Evolutionary conservation across 1,140 invertebrate species (phyloP).

Genomic region (Papilio dardanus): DNA sequence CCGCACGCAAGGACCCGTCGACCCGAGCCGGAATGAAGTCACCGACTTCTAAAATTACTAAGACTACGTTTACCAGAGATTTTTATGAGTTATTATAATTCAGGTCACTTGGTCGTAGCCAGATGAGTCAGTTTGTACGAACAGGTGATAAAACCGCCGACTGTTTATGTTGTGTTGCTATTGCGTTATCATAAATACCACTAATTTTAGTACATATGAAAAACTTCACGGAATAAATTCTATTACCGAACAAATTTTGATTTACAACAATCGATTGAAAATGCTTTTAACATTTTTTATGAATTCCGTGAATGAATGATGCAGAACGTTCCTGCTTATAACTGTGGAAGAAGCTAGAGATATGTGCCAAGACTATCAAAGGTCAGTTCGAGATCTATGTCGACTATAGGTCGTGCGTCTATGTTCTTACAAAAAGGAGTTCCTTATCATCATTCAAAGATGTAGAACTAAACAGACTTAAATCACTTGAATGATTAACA

Average conservation of each 20-base stretch:
- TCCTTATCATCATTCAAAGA: neutral
- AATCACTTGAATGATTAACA: neutral
- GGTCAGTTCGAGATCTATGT: too few species aligned
- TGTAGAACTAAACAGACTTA: neutral
- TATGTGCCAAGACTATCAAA: too few species aligned
- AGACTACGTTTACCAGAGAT: neutral
- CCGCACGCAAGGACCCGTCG: constrained; percentile 56
- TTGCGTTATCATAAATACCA: neutral
- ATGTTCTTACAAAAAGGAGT: too few species aligned
- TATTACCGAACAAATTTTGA: too few species aligned
- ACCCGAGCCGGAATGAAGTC: constrained; percentile 41
- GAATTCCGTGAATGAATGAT: too few species aligned
- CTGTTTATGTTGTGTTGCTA: neutral
- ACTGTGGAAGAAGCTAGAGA: too few species aligned
- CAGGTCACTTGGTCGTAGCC: constrained; percentile 20
- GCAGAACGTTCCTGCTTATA: too few species aligned
- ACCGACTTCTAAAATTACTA: constrained; percentile 45
- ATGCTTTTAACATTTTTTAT: too few species aligned
- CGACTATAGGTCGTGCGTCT: too few species aligned
- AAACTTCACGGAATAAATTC: too few species aligned
- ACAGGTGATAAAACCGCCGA: constrained; percentile 1
- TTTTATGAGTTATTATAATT: constrained; percentile 30
- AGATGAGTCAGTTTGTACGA: constrained; percentile 12
- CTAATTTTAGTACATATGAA: neutral
- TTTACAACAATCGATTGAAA: too few species aligned